Evolutionary conservation across 2,797 vertebrate genomes (phyloP), one percentile per base, ranked within the genome.

Genomic region (Sebastes flavidus): DNA sequence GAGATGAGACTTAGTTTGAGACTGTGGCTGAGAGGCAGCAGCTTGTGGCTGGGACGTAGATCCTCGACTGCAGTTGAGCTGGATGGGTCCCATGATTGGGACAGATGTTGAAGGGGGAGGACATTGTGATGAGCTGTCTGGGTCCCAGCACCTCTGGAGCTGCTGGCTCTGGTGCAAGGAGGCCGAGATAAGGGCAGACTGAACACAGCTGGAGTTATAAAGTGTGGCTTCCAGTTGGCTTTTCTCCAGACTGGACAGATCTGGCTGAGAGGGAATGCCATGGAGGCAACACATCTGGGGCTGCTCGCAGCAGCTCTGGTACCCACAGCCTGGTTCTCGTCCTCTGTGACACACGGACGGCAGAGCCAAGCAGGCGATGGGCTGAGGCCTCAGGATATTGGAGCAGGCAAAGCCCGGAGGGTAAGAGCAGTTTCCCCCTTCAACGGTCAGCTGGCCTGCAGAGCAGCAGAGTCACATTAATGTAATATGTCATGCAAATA

Each of bases 381-480:
- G 91, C 65, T 97, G 96, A 0, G 96, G 93, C 25, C 96, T 96
- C 80, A 97, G 95, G 29, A 96, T 90, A 34, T 86, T 95, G 81
- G 96, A 82, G 83, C 93, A 95, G 54, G 91, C 80, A 76, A 94
- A 34, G 14, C 90, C 81, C 18, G 97, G 96, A 3, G 96, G 87
- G 79, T 95, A 97, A 42, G 96, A 78, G 62, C 94, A 76, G 46
- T 93, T 96, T 72, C 95, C 97, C 22, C 96, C 96, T 89, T 99
- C 98, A 52, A 96, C 91, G 62, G 95, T 95, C 84, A 99, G 95
- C 78, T 96, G 95, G 42, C 98, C 98, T 99, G 87, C 63, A 94
- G 81, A 80, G 55, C 16, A 84, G 83, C 7, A 77, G 7, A 81
- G 32, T 67, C 74, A 80, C n/a, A 59, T 66, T 73, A 20, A 65